phyloP scores from a whole-genome alignment of 2,888 invertebrate genomes.

The Calliopum simillimum region DNA sequence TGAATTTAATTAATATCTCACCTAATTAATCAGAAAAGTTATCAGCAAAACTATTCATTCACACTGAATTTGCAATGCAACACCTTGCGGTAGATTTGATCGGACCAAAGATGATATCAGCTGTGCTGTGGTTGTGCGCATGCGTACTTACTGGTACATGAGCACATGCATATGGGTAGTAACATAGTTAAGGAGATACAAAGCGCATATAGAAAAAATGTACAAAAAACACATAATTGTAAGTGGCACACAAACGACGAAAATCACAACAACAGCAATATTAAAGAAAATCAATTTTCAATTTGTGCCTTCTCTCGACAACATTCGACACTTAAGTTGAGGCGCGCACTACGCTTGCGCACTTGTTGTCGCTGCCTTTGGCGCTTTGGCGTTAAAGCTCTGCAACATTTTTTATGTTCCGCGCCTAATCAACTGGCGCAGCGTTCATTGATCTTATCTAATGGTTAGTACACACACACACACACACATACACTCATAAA shows the following conservation, averaged over 20 bases:
- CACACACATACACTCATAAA: not conserved
- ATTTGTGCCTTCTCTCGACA: slow-evolving; percentile 16
- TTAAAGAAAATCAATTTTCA: slow-evolving; percentile 25
- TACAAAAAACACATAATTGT: slow-evolving; percentile 15
- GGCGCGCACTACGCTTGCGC: slow-evolving; percentile 10
- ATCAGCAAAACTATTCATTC: slow-evolving; percentile 31
- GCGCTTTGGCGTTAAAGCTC: not conserved
- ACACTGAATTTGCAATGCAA: slow-evolving; percentile 25
- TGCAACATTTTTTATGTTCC: not conserved
- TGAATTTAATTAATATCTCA: slow-evolving; percentile 41
- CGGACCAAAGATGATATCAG: not conserved
- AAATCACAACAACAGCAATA: slow-evolving; percentile 20
- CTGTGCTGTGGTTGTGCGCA: not conserved
- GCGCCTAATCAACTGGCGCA: slow-evolving; percentile 37
- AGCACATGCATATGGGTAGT: not conserved
- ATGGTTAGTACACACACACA: slow-evolving; percentile 5
- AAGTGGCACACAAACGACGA: slow-evolving; percentile 24
- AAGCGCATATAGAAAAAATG: slow-evolving; percentile 11
- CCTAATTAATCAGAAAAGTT: slow-evolving; percentile 41
- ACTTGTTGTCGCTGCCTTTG: slow-evolving; percentile 3
- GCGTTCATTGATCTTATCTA: slow-evolving; percentile 43
- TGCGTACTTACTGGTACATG: not conserved
- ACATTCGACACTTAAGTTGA: not conserved
- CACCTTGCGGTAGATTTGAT: not conserved
- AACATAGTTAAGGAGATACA: not conserved